Evolutionary conservation across 2,113 vertebrate genomes (phyloP).

Genomic region (Narcine bancroftii): DNA sequence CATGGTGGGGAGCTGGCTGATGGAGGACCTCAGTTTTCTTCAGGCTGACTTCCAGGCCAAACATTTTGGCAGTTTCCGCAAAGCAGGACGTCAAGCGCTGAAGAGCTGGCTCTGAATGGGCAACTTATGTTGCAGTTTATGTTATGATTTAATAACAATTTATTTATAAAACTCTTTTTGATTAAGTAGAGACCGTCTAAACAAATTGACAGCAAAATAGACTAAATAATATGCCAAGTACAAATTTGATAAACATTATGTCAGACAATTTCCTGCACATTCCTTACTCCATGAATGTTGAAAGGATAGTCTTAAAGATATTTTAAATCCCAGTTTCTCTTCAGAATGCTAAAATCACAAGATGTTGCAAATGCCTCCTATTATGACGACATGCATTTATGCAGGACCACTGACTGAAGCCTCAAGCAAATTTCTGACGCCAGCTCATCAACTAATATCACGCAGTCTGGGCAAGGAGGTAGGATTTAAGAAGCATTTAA

Average conservation of each 20-base stretch:
- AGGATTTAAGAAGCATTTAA: background rate
- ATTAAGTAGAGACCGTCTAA: background rate
- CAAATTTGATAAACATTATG: background rate
- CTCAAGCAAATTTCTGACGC: background rate
- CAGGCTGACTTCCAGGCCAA: no score
- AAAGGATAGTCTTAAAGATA: background rate
- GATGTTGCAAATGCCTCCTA: background rate
- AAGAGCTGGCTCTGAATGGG: no score
- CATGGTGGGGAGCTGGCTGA: no score
- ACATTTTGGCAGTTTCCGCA: no score
- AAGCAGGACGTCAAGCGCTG: no score
- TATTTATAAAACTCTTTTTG: conserved; percentile 5
- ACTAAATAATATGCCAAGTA: background rate
- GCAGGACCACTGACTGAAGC: background rate
- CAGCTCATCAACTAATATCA: background rate
- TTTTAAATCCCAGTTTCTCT: background rate
- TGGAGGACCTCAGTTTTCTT: no score
- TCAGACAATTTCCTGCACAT: background rate
- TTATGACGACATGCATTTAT: background rate
- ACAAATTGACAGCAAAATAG: background rate
- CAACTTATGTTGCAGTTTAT: no score
- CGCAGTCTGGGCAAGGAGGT: background rate
- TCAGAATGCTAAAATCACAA: background rate
- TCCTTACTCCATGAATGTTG: no score
- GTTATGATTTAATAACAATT: background rate